Evolutionary conservation across 2,888 invertebrate species (phyloP), one percentile per base, ranked within the genome.

Genomic region (Idaea dimidiata): DNA sequence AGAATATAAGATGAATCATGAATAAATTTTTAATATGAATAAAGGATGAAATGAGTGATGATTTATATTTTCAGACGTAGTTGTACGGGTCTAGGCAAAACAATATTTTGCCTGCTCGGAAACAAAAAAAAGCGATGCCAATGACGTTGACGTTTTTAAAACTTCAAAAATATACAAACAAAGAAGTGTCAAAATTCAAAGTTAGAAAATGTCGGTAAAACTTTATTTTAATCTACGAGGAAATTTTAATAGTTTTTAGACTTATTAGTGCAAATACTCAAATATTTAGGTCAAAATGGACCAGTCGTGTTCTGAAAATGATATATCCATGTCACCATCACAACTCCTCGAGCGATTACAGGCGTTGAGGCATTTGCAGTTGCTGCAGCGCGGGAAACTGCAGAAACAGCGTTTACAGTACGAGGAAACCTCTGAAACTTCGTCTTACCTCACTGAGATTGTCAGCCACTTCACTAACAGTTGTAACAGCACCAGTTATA

Each of bases 381-480:
- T 89, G 54, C 64, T 91, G 63, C 91, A 91, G 73, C 88, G 88
- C 79, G 89, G 87, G 77, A 91, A 91, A 81, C 78, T 92, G 55
- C 86, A 89, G 72, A 88, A 89, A 79, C 91, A 91, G 66, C 82
- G 82, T 33, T 79, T 86, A 66, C 79, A 87, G 57, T 88, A 86
- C 63, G 81, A 85, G 70, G 86, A 86, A 64, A 80, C 80, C 18
- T 75, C 87, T 57, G 87, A 87, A 77, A 82, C 77, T 61, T 82
- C 88, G 4, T 83, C 87, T 10, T 84, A 80, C 68, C 73, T 87
- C 17, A 90, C 90, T 16, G 91, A 91, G 82, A 82, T 92, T 54
- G 85, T 91, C 16, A 90, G 90, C 69, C 90, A 91, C 66, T 91
- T 92, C 65, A 89, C 84, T 70, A 87, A 84, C 61, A 91, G 84